Base-by-base conservation (phyloP, 2,888 invertebrate genomes). In the Holacanthella duospinosa region DNA sequence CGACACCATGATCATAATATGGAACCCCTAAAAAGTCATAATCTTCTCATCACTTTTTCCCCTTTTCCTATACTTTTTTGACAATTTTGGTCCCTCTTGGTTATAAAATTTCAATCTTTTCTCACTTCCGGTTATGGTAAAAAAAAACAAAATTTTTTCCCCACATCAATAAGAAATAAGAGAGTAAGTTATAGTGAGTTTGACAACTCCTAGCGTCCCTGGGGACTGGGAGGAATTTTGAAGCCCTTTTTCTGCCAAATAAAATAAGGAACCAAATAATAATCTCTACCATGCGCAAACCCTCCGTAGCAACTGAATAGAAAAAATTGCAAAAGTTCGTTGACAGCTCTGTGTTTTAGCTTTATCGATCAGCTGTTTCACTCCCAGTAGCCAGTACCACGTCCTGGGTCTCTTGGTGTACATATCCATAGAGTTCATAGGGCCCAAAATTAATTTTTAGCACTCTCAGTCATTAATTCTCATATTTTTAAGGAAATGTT, bases 331-430 rank as follows among this genome's bases (percentile, higher is more conserved):
- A 6, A 36, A 21, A 48, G 48, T 48, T 48, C 48, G 48, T 48
- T 48, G 48, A 48, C 48, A 48, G 48, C 48, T 48, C 48, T 16
- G n/a, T n/a, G n/a, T n/a, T 16, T 12, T 36, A 48, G 48, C 48
- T 21, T 48, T 48, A 48, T 48, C 48, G 48, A 48, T 48, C 48
- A 48, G 48, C 48, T 48, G 48, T 48, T 36, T 48, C 48, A 48
- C 48, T 48, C 48, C 48, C 48, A 48, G 36, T 36, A 9, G 9
- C 9, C 36, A 9, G 6, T 16, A 9, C 36, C 36, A 36, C 36
- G 16, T 6, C 36, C 36, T 9, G 6, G 16, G 36, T 36, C 36
- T 9, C 36, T 36, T 16, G 16, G 36, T n/a, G n/a, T 6, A 36
- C 36, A 9, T 16, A 6, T 36, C 36, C n/a, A n/a, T n/a, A n/a